Percentiles rank a stretch among this genome's conserved stretches.
Evolutionary conservation across 1,140 invertebrate species (phyloP).

Genomic region (Zaprionus africanus): DNA sequence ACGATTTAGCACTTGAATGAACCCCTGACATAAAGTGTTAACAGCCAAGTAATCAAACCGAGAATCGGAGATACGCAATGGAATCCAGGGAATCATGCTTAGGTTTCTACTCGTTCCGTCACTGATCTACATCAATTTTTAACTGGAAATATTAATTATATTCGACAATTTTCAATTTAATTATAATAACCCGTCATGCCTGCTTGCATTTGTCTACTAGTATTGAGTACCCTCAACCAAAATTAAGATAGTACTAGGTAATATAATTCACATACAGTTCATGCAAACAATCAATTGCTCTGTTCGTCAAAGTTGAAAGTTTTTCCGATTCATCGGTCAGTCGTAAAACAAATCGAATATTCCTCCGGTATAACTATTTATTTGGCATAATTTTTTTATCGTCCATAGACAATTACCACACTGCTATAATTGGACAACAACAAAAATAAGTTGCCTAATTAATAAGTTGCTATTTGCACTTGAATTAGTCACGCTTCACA

Average conservation of each 20-base stretch:
- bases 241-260: not conserved
- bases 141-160: not conserved
- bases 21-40: not conserved
- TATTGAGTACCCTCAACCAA: not conserved
- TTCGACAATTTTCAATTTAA: not conserved
- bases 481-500: constrained; percentile 67
- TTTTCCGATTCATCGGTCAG: not conserved
- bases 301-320: not conserved
- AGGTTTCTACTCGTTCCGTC: not conserved
- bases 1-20: constrained; percentile 5
- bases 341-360: not conserved
- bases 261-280: not conserved
- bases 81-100: not conserved
- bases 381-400: constrained; percentile 9
- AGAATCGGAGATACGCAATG: not conserved
- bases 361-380: not conserved
- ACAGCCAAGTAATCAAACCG: not conserved
- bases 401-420: constrained; percentile 10
- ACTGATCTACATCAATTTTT: not conserved
- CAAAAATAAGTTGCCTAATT: constrained; percentile 22
- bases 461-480: constrained; percentile 55
- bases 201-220: not conserved
- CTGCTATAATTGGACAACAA: not conserved
- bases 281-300: not conserved
- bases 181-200: not conserved